Conservation (phyloP, 2,113 vertebrate species). For the Brachypodius melanocephalos region DNA sequence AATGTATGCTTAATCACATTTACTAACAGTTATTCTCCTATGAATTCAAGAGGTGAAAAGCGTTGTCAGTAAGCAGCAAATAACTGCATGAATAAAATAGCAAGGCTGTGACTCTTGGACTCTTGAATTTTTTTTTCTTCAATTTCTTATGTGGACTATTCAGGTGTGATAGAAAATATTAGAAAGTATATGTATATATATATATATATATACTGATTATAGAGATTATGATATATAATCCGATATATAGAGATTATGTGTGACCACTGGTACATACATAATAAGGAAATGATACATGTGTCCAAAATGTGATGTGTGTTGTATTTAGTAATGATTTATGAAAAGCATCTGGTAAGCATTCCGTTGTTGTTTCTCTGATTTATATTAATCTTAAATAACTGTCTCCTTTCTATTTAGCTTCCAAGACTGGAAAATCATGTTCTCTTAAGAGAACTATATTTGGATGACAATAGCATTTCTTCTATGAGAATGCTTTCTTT, state of each 20-base stretch:
- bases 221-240: too few species aligned
- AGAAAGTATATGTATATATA: background rate
- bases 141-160: background rate
- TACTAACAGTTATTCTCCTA: background rate
- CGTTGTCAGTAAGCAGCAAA: background rate
- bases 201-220: too few species aligned
- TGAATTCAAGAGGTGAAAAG: background rate
- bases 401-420: slow-evolving; percentile 70
- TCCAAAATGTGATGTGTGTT: background rate
- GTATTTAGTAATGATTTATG: background rate
- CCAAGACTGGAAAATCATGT: slow-evolving; percentile 87
- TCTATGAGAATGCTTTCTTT: slow-evolving; percentile 70
- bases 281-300: background rate
- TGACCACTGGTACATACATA: background rate
- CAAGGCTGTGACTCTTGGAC: background rate
- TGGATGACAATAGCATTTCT: slow-evolving; percentile 90
- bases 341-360: slow-evolving; percentile 17
- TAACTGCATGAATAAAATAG: background rate
- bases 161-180: background rate
- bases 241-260: background rate
- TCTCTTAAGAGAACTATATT: slow-evolving; percentile 84
- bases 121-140: background rate
- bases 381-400: background rate
- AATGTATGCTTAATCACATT: background rate
- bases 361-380: background rate